Conservation (phyloP, 2,888 invertebrate genomes). For the Cheilosia vulpina region DNA sequence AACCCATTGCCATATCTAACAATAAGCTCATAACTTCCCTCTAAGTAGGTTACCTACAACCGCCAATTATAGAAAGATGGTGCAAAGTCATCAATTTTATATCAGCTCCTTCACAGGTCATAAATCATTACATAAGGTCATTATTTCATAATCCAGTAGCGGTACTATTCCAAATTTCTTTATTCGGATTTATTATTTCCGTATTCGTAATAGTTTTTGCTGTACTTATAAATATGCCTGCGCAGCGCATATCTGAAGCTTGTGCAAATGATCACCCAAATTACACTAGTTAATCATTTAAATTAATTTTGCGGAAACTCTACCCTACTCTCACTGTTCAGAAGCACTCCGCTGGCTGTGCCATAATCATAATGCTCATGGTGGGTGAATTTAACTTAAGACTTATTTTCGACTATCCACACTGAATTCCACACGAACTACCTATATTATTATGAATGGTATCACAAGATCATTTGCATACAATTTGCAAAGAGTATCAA, state of each 20-base stretch:
- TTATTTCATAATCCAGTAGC: background rate
- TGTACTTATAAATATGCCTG: background rate
- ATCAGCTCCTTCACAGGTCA: too few relatives aligned
- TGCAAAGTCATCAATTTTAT: too few relatives aligned
- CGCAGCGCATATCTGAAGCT: background rate
- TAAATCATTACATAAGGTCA: background rate
- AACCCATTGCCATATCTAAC: too few relatives aligned
- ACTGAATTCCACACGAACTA: background rate
- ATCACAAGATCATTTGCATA: background rate
- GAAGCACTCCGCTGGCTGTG: background rate
- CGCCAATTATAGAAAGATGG: too few relatives aligned
- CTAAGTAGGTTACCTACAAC: too few relatives aligned
- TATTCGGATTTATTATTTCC: background rate
- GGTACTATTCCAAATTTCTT: background rate
- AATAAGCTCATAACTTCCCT: too few relatives aligned
- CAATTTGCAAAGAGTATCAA: background rate
- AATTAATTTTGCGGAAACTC: constrained; percentile 16
- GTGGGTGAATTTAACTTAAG: background rate
- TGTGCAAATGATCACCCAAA: background rate
- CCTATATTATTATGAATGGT: background rate
- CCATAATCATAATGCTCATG: background rate
- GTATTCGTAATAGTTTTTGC: background rate
- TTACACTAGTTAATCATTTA: background rate
- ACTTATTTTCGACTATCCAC: background rate
- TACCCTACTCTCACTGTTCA: background rate